Evolutionary conservation across 2,113 vertebrate species (phyloP).

Genomic region (Cryptomyrus ogoouensis): DNA sequence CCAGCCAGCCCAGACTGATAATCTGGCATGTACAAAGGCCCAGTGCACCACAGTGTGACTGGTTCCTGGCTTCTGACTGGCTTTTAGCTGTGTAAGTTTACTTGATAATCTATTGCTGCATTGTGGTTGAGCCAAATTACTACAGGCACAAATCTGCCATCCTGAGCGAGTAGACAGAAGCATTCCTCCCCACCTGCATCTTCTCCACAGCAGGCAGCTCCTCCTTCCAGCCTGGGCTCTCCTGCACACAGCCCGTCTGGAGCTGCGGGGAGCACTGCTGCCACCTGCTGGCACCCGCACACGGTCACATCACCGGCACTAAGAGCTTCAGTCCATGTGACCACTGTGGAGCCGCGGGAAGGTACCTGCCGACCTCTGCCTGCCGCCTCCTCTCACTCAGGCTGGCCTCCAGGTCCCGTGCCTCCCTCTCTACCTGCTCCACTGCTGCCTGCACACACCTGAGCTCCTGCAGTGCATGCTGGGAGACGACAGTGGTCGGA

Average conservation of each 20-base stretch:
- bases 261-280: neutral
- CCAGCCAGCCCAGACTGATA: neutral
- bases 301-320: neutral
- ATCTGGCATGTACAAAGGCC: neutral
- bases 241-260: neutral
- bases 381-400: neutral
- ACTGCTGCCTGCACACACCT: neutral
- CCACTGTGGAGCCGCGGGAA: neutral
- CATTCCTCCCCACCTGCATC: neutral
- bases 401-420: neutral
- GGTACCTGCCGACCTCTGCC: neutral
- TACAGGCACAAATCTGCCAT: neutral
- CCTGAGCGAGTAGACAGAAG: neutral
- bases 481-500: neutral
- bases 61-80: neutral
- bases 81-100: neutral
- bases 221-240: neutral
- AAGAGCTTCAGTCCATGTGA: neutral
- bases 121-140: neutral
- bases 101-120: neutral
- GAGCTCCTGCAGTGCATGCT: conserved; percentile 17
- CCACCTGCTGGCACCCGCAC: neutral
- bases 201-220: neutral
- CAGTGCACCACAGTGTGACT: neutral
- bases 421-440: conserved; percentile 5